Evolutionary conservation across 2,113 vertebrate genomes (phyloP).

Genomic region (Antennarius striatus): DNA sequence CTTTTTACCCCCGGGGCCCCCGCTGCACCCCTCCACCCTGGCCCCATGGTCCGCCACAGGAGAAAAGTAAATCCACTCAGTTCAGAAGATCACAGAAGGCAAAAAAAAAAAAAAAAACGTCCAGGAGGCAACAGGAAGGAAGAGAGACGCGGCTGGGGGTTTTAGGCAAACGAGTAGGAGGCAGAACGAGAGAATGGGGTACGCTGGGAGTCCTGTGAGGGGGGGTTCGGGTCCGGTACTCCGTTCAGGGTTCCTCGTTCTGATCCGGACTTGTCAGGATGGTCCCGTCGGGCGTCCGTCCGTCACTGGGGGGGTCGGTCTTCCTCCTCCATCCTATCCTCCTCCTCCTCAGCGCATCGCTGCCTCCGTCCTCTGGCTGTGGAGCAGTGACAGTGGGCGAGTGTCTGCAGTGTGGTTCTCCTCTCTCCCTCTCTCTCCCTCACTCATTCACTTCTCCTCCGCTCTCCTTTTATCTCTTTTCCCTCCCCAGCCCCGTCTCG

Average conservation of each 20-base stretch:
- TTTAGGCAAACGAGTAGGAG: constrained; percentile 10
- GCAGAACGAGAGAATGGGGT: constrained; percentile 21
- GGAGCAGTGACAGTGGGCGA: constrained; percentile 76
- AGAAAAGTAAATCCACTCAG: constrained; percentile 74
- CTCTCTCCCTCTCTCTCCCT: constrained; percentile 29
- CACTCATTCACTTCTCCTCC: constrained; percentile 36
- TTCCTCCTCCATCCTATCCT: constrained; percentile 65
- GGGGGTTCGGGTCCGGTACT: constrained; percentile 54
- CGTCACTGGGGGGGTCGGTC: constrained; percentile 53
- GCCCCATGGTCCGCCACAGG: constrained; percentile 83
- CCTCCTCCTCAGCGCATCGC: constrained; percentile 44
- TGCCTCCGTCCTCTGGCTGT: constrained; percentile 74
- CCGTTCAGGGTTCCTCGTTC: constrained; percentile 14
- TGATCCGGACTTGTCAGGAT: constrained; percentile 46
- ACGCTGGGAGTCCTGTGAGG: constrained; percentile 40
- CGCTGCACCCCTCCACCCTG: constrained; percentile 64
- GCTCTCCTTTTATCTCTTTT: constrained; percentile 26
- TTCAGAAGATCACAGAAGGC: constrained; percentile 38
- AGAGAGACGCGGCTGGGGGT: constrained; percentile 41
- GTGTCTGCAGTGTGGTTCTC: constrained; percentile 75
- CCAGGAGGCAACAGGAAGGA: constrained; percentile 51
- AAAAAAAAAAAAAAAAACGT: constrained; percentile 2
- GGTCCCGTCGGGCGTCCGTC: constrained; percentile 44
- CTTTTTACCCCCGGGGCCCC: constrained; percentile 60
- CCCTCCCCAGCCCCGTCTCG: constrained; percentile 15